These are phyloP conservation scores for Alligator sinensis DNA, from an alignment of 2,113 vertebrate species.

Conservation along the genomic window DNA sequence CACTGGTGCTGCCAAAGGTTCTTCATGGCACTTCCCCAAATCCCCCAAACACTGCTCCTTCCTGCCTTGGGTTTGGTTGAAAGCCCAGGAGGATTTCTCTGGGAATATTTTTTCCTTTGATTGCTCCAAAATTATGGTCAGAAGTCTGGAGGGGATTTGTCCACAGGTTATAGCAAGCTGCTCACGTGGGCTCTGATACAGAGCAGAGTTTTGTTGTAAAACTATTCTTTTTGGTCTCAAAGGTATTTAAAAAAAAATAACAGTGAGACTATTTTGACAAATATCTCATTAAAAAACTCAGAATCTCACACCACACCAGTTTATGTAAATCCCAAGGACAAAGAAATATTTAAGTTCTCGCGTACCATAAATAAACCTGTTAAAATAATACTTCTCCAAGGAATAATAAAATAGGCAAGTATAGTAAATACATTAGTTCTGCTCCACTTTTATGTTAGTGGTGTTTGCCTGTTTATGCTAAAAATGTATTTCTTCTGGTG, in stretches of 20 bases:
- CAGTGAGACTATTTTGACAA: conserved; percentile 60
- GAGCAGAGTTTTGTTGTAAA: conserved; percentile 53
- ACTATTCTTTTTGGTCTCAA: conserved; percentile 52
- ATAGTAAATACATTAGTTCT: conserved; percentile 76
- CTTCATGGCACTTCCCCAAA: not conserved
- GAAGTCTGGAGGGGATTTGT: not conserved
- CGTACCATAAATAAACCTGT: conserved; percentile 74
- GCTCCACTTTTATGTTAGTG: conserved; percentile 72
- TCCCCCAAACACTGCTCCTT: not conserved
- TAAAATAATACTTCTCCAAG: conserved; percentile 70
- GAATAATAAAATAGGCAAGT: conserved; percentile 73
- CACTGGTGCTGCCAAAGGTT: not conserved
- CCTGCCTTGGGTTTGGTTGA: not conserved
- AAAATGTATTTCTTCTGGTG: conserved; percentile 22
- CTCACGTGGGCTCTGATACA: conserved; percentile 5
- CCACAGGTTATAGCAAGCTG: conserved; percentile 49
- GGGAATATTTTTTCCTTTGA: not conserved
- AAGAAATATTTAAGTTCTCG: conserved; percentile 76
- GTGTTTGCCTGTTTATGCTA: conserved; percentile 55
- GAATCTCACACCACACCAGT: conserved; percentile 59
- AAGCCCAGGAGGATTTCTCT: not conserved
- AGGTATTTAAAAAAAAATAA: conserved; percentile 44
- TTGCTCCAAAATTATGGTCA: conserved; percentile 12
- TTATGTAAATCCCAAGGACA: conserved; percentile 73
- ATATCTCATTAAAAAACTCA: conserved; percentile 48